Evolutionary conservation across 2,888 invertebrate species (phyloP).

Genomic region (Morpho achilles): DNA sequence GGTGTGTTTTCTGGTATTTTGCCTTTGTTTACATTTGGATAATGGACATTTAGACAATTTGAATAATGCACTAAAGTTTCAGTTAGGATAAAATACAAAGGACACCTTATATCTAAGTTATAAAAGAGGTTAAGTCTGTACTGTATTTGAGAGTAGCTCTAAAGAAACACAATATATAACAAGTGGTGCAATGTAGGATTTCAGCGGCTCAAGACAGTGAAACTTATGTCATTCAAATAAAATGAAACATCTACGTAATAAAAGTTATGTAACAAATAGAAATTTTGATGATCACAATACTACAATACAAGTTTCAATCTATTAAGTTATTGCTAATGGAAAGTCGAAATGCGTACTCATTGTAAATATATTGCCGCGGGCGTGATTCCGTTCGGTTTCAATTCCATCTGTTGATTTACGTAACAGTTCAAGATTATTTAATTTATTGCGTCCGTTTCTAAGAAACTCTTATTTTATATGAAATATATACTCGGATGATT

Average conservation of each 20-base stretch:
- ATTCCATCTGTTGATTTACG: slow-evolving; percentile 40
- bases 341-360: slow-evolving; percentile 50
- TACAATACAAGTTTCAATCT: slow-evolving; percentile 35
- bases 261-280: slow-evolving; percentile 1
- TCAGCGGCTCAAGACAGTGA: too few species aligned
- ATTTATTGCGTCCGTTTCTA: slow-evolving; percentile 21
- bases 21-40: not conserved
- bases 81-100: too few species aligned
- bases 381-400: slow-evolving; percentile 36
- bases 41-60: too few species aligned
- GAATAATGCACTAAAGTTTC: too few species aligned
- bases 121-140: too few species aligned
- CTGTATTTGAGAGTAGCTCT: too few species aligned
- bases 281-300: slow-evolving; percentile 23
- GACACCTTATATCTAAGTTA: too few species aligned
- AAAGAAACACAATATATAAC: too few species aligned
- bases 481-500: not conserved
- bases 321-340: slow-evolving; percentile 70
- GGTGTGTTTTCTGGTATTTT: not conserved
- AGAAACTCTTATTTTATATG: slow-evolving; percentile 12
- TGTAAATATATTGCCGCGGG: slow-evolving; percentile 50
- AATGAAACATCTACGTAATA: not conserved
- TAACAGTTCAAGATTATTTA: slow-evolving; percentile 28
- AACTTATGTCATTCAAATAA: not conserved
- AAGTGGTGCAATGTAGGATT: too few species aligned